phyloP scores from a whole-genome alignment of 2,888 invertebrate genomes.

The Lysandra bellargus region DNA sequence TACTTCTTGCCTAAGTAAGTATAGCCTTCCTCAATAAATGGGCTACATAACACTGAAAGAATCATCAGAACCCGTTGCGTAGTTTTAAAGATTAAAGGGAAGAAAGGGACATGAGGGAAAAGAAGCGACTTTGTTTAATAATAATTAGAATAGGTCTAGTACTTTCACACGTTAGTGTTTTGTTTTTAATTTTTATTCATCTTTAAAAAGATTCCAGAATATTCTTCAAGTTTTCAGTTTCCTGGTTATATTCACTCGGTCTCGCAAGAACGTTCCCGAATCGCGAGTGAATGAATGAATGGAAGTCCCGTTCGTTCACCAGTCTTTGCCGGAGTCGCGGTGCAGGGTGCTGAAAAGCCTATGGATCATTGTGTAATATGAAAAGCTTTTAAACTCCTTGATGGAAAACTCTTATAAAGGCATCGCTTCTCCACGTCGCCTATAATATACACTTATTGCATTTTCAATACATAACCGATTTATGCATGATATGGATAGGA shows the following conservation, averaged over 20 bases:
- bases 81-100: no score
- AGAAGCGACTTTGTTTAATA: no score
- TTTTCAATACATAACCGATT: neutral
- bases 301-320: constrained; percentile 14
- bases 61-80: no score
- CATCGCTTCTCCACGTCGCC: neutral
- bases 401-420: constrained; percentile 28
- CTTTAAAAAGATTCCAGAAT: neutral
- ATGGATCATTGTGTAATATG: constrained; percentile 21
- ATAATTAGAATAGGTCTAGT: no score
- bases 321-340: neutral
- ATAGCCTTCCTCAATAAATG: no score
- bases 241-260: neutral
- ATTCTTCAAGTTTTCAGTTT: neutral
- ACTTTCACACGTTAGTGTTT: no score
- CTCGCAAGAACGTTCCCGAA: constrained; percentile 1
- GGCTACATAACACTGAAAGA: no score
- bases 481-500: neutral
- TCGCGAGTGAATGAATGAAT: neutral
- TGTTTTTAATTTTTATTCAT: no score
- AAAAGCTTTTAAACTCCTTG: constrained; percentile 28
- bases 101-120: no score
- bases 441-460: constrained; percentile 15
- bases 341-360: constrained; percentile 17
- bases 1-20: no score